Conservation (phyloP, 2,888 invertebrate genomes). For the Trachelus iudaicus region DNA sequence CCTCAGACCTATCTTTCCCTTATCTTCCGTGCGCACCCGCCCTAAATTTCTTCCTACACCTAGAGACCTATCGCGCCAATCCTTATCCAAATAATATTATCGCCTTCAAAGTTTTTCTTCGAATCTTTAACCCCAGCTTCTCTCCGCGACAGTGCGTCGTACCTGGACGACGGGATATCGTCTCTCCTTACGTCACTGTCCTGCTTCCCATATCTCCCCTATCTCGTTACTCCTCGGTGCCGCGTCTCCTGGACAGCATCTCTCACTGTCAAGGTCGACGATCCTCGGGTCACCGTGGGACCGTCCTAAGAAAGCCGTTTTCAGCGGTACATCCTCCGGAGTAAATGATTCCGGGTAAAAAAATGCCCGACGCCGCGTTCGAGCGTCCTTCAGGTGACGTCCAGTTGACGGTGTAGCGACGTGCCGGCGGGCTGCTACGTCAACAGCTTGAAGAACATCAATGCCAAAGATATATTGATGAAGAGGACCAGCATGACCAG, state of each 20-base stretch:
- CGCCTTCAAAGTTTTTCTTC: not conserved
- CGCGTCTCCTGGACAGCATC: not conserved
- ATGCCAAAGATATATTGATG: conserved; percentile 93
- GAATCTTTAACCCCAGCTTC: not conserved
- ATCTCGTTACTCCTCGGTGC: not conserved
- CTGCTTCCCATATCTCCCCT: not conserved
- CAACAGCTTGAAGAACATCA: conserved; percentile 95
- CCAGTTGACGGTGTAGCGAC: conserved; percentile 56
- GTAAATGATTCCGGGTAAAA: not conserved
- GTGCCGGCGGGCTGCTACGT: conserved; percentile 82
- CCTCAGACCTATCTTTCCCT: not conserved
- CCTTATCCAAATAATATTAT: not conserved
- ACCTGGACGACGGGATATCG: not conserved
- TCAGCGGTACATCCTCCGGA: conserved; percentile 33
- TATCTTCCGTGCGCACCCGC: not conserved
- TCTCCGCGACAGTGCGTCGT: not conserved
- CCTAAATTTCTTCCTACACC: not conserved
- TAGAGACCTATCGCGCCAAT: not conserved
- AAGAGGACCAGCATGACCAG: conserved; percentile 92
- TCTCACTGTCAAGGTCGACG: not conserved
- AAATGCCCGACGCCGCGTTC: not conserved
- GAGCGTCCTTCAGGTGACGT: conserved; percentile 50
- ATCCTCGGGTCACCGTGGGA: conserved; percentile 1
- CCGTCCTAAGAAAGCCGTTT: conserved; percentile 41
- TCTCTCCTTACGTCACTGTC: not conserved